phyloP scores from a whole-genome alignment of 2,113 vertebrate genomes.

The Phrynocephalus versicolor region DNA sequence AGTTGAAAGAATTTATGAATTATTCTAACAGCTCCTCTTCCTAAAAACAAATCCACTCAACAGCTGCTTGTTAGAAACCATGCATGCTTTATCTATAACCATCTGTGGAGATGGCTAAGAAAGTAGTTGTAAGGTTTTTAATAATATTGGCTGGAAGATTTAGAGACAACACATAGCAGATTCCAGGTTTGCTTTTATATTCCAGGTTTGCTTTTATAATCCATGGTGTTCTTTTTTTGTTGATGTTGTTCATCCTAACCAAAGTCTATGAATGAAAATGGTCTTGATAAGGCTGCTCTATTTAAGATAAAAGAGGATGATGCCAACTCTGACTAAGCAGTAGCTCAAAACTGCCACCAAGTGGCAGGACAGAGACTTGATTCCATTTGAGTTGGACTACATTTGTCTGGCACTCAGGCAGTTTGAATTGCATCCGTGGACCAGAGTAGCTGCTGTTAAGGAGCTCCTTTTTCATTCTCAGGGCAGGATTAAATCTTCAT shows the following conservation, averaged over 20 bases:
- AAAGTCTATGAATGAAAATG: constrained; percentile 54
- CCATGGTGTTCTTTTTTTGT: constrained; percentile 24
- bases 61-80: constrained; percentile 45
- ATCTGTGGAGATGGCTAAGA: constrained; percentile 32
- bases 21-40: constrained; percentile 9
- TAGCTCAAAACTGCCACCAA: constrained; percentile 78
- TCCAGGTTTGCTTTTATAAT: constrained; percentile 35
- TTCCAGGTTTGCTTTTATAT: constrained; percentile 37
- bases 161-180: constrained; percentile 28
- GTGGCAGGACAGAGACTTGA: constrained; percentile 65
- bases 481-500: constrained; percentile 65
- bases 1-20: constrained; percentile 7
- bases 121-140: constrained; percentile 38
- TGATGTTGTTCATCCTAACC: neutral
- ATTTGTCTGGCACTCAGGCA: constrained; percentile 36
- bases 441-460: constrained; percentile 58
- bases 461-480: constrained; percentile 60
- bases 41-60: constrained; percentile 3
- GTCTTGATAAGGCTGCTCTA: constrained; percentile 41
- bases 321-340: constrained; percentile 40
- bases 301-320: constrained; percentile 46
- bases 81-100: constrained; percentile 35
- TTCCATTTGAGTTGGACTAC: constrained; percentile 36
- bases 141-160: constrained; percentile 42
- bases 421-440: constrained; percentile 59